These are phyloP conservation scores for Drosophila gunungcola DNA, from an alignment of 1,140 invertebrate species.

Conservation along the genomic window DNA sequence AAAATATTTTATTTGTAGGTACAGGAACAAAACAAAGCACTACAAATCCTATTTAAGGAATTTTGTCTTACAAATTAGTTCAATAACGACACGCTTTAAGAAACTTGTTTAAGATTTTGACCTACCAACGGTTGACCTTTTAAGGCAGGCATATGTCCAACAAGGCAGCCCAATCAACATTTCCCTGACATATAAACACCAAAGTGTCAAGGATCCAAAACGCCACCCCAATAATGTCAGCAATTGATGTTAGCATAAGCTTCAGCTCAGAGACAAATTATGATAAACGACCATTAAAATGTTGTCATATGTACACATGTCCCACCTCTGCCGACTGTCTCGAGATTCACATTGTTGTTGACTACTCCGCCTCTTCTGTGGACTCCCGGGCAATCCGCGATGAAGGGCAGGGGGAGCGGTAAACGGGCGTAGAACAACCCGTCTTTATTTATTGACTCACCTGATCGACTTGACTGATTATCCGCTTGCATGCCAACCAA, in stretches of 20 bases:
- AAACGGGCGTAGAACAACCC: not conserved
- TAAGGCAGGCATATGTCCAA: constrained; percentile 5
- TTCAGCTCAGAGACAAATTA: constrained; percentile 62
- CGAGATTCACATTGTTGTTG: constrained; percentile 20
- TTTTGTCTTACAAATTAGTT: too few relatives aligned
- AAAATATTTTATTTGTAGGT: too few relatives aligned
- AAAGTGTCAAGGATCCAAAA: constrained; percentile 23
- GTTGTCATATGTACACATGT: constrained; percentile 76
- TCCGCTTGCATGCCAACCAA: constrained; percentile 65
- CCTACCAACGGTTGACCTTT: not conserved
- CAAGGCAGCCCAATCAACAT: constrained; percentile 15
- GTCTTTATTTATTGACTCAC: constrained; percentile 80
- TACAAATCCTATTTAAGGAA: too few relatives aligned
- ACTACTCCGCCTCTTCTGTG: constrained; percentile 20
- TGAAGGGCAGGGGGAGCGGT: too few relatives aligned
- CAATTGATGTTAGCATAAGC: constrained; percentile 66
- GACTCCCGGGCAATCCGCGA: not conserved
- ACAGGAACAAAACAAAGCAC: too few relatives aligned
- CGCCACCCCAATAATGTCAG: constrained; percentile 16
- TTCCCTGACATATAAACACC: constrained; percentile 14
- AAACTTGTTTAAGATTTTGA: not conserved
- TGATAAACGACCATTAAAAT: constrained; percentile 78
- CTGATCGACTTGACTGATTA: constrained; percentile 81
- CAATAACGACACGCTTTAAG: not conserved
- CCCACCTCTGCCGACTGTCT: constrained; percentile 30